Conservation (phyloP, 2,797 vertebrate species). For the Glyptemys insculpta region DNA sequence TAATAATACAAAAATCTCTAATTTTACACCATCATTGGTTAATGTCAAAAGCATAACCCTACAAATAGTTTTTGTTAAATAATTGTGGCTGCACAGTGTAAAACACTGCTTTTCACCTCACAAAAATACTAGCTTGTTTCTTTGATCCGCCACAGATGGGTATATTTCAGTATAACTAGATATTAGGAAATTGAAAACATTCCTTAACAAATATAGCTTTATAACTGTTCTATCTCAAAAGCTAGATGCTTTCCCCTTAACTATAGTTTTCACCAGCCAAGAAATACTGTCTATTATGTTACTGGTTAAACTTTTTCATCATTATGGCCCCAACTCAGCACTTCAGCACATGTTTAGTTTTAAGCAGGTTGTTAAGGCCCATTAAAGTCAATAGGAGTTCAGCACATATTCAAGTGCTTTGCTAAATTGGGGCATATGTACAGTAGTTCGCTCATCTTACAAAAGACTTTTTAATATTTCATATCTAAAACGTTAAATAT, state of each 20-base stretch:
- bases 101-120: conserved; percentile 3
- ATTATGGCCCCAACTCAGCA: not conserved
- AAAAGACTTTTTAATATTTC: not conserved
- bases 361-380: conserved; percentile 13
- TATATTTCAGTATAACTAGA: conserved; percentile 5
- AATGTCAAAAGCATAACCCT: not conserved
- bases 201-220: not conserved
- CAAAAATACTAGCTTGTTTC: not conserved
- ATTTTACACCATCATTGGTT: not conserved
- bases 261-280: not conserved
- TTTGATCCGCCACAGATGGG: not conserved
- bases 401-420: not conserved
- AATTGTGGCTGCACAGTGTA: conserved; percentile 39
- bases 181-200: not conserved
- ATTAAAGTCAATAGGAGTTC: not conserved
- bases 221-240: not conserved
- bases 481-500: not conserved
- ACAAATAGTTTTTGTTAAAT: conserved; percentile 52
- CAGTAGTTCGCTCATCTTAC: not conserved
- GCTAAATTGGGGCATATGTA: not conserved
- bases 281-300: not conserved
- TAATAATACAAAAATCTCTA: not conserved
- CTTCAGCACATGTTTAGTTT: not conserved
- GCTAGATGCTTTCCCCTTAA: not conserved
- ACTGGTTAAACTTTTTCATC: not conserved